phyloP scores from a whole-genome alignment of 2,888 invertebrate genomes.

The Lasioglossum vierecki region DNA sequence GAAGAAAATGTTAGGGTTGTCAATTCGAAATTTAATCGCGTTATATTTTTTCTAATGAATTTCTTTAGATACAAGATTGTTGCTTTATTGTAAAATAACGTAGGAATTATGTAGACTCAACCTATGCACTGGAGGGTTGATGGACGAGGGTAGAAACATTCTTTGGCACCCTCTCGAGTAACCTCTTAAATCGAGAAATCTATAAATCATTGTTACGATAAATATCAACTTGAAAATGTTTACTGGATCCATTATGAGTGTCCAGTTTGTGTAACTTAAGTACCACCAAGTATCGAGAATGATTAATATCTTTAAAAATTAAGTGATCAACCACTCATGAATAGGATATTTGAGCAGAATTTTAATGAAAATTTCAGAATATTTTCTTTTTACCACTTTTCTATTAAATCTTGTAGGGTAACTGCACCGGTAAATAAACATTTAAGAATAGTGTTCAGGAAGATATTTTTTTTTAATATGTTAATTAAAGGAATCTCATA shows the following conservation, averaged over 20 bases:
- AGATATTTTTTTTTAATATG: too few relatives aligned
- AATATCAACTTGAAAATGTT: background rate
- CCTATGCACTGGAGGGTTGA: background rate
- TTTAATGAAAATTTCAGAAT: background rate
- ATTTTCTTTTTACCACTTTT: background rate
- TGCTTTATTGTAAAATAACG: background rate
- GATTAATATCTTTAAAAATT: background rate
- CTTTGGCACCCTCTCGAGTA: constrained; percentile 66
- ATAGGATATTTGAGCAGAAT: background rate
- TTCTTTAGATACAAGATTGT: background rate
- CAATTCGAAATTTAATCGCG: background rate
- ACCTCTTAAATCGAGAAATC: background rate
- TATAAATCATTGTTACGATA: background rate
- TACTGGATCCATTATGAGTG: too few relatives aligned
- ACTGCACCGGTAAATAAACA: too few relatives aligned
- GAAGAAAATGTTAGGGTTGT: background rate
- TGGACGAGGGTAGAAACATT: constrained; percentile 66
- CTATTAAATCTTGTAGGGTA: too few relatives aligned
- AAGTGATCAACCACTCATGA: background rate
- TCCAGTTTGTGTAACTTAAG: background rate
- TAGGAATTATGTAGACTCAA: background rate
- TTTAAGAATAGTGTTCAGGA: too few relatives aligned
- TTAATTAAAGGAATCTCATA: too few relatives aligned
- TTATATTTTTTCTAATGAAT: background rate
- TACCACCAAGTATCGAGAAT: background rate